Evolutionary conservation across 2,113 vertebrate species (phyloP), one percentile per base, ranked within the genome.

Genomic region (Catharus minimus): DNA sequence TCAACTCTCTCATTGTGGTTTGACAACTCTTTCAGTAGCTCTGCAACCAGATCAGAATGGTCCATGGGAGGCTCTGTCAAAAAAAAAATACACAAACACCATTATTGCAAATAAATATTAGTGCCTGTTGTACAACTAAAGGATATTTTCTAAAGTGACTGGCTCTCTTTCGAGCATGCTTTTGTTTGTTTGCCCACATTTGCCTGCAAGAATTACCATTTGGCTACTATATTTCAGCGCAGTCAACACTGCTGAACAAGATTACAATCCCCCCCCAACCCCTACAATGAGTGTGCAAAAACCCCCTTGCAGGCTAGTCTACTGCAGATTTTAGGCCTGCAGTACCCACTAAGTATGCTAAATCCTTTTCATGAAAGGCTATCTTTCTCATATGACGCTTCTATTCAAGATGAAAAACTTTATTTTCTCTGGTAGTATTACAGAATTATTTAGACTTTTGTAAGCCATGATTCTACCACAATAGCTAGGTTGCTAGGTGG

Each of bases 1-100:
- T 99, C 99, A 32, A 98, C 97, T 38, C 99, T 98, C 95, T 99
- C 99, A 27, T 99, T 99, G 90, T 99, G 99, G 95, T 99, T 99
- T 77, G 99, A 99, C 65, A 99, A 94, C 91, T 99, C 99, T 90
- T 99, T 99, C 76, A 99, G 95, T 80, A 99, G 96, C 95, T 99
- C 99, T 27, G 98, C 98, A 64, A 99, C 98, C 84, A 98, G 97
- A 97, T 99, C 99, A 10, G 99, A 99, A 89, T 99, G 99, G 96
- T 99, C 98, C 94, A 98, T 96, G 67, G 98, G 96, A 89, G 98
- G 98, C 64, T 99, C 99, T 99, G 97, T 62, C 46, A 72, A 71
- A 49, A 90, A 90, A 88, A 16, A 23, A 94, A 76, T 7, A 65
- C 26, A 87, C 12, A 77, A n/a, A 81, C 50, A 90, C 18, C 47